Evolutionary conservation across 2,888 invertebrate species (phyloP).

Genomic region (Apeira syringaria): DNA sequence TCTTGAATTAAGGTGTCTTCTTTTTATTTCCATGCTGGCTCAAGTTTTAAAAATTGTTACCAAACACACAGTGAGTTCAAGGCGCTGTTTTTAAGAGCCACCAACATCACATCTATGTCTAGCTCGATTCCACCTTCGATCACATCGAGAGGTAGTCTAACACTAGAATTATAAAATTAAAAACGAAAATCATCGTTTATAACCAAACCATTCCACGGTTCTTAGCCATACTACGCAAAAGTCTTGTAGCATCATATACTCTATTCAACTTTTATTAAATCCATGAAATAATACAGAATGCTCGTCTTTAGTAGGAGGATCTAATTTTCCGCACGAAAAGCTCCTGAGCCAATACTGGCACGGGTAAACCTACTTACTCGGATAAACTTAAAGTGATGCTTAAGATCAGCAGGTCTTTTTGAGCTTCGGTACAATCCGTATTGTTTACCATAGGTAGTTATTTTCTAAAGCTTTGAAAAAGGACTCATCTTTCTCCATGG

Average conservation of each 20-base stretch:
- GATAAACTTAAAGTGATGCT: constrained; percentile 57
- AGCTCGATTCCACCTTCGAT: too few species aligned
- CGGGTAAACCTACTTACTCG: constrained; percentile 54
- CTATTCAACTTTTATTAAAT: constrained; percentile 35
- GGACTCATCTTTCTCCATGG: too few species aligned
- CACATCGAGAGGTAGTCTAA: too few species aligned
- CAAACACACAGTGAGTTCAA: too few species aligned
- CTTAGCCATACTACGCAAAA: constrained; percentile 4
- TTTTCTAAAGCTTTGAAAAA: too few species aligned
- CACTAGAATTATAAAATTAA: too few species aligned
- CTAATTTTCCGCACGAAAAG: constrained; percentile 59
- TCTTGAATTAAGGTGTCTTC: too few species aligned
- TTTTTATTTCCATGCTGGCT: too few species aligned
- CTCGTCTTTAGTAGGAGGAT: constrained; percentile 40
- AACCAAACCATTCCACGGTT: constrained; percentile 1
- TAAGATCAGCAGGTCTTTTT: constrained; percentile 43
- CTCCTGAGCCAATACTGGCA: constrained; percentile 55
- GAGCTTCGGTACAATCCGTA: constrained; percentile 37
- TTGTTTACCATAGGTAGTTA: constrained; percentile 26
- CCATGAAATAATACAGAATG: constrained; percentile 34
- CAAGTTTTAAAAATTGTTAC: too few species aligned
- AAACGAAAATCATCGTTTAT: background rate
- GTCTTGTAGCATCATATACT: constrained; percentile 22
- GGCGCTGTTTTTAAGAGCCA: too few species aligned
- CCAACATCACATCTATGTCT: too few species aligned